phyloP scores from a whole-genome alignment of 2,888 invertebrate species.

The Spisula subtruncata region DNA sequence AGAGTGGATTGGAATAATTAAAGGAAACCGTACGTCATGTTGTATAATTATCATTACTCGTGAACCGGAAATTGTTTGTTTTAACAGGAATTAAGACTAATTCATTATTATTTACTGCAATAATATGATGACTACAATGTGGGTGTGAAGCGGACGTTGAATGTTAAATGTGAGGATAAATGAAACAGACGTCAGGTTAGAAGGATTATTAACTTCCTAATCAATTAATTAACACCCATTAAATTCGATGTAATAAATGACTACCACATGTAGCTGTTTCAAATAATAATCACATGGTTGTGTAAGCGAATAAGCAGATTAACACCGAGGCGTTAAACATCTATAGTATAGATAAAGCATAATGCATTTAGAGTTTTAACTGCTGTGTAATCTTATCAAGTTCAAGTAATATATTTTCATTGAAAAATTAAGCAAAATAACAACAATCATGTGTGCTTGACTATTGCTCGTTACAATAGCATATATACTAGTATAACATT shows the following conservation, averaged over 20 bases:
- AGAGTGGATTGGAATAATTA: background rate
- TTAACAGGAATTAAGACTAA: background rate
- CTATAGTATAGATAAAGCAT: too few relatives aligned
- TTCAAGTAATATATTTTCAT: too few relatives aligned
- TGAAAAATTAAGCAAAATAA: too few relatives aligned
- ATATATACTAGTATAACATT: too few relatives aligned
- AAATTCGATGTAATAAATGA: background rate
- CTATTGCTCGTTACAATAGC: too few relatives aligned
- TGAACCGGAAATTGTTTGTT: background rate
- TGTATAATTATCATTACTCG: background rate
- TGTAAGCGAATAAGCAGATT: background rate
- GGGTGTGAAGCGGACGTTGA: background rate
- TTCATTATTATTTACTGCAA: background rate
- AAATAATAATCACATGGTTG: background rate
- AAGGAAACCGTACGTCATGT: background rate
- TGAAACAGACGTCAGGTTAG: background rate
- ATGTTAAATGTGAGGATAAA: background rate
- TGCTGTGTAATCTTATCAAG: too few relatives aligned
- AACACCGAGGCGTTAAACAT: too few relatives aligned
- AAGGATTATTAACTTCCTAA: background rate
- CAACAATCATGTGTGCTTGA: too few relatives aligned
- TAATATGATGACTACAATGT: background rate
- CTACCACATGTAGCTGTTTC: background rate
- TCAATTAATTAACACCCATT: slow-evolving; percentile 13
- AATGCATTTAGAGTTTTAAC: too few relatives aligned